These are phyloP conservation scores for Ennomos fuscantarius DNA, from an alignment of 2,888 invertebrate genomes.

Conservation along the genomic window DNA sequence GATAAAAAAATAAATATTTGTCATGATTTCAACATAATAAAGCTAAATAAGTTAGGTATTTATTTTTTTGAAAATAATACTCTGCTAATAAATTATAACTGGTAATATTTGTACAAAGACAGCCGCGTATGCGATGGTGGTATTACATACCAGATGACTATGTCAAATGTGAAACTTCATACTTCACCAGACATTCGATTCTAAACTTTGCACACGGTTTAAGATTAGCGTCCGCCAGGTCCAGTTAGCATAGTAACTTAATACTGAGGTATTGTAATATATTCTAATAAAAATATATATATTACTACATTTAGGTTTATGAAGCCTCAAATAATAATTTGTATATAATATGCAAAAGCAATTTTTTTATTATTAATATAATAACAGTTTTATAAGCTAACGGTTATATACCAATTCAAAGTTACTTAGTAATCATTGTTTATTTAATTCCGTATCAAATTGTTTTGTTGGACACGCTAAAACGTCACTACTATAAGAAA, in stretches of 20 bases:
- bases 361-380: neutral
- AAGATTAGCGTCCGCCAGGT: neutral
- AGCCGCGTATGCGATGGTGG: conserved; percentile 60
- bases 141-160: conserved; percentile 64
- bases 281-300: conserved; percentile 13
- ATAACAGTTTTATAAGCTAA: neutral
- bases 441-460: no score
- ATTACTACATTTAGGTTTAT: conserved; percentile 5
- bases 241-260: conserved; percentile 43
- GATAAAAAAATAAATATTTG: conserved; percentile 77
- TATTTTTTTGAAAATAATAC: conserved; percentile 72
- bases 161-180: conserved; percentile 35
- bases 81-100: conserved; percentile 56
- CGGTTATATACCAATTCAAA: neutral
- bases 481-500: no score
- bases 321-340: conserved; percentile 7
- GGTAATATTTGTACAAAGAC: conserved; percentile 72
- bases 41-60: conserved; percentile 64
- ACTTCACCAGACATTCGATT: neutral
- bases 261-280: conserved; percentile 52
- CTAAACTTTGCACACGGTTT: neutral
- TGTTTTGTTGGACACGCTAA: no score
- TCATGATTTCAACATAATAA: conserved; percentile 76
- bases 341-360: neutral
- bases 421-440: no score